phyloP scores from a whole-genome alignment of 1,140 invertebrate species.

The Zaprionus taronus region DNA sequence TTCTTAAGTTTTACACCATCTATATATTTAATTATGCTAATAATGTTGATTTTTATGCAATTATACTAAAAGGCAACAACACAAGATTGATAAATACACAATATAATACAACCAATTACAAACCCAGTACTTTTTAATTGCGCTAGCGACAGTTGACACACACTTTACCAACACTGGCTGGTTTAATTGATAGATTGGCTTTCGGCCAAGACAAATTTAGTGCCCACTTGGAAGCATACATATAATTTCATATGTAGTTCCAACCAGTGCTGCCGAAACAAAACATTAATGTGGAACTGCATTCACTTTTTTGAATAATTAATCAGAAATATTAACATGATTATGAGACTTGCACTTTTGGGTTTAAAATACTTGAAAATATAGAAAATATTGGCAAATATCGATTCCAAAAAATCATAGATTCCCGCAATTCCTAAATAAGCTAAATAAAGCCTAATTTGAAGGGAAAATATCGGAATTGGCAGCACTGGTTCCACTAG shows the following conservation, averaged over 20 bases:
- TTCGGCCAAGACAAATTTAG: neutral
- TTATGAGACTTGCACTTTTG: no score
- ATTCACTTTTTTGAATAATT: no score
- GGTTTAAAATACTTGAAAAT: no score
- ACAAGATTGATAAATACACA: constrained; percentile 76
- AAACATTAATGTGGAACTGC: no score
- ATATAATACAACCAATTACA: constrained; percentile 71
- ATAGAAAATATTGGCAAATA: no score
- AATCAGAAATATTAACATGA: no score
- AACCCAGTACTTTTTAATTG: constrained; percentile 65
- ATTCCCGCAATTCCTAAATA: no score
- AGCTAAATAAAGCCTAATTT: no score
- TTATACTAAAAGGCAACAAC: constrained; percentile 75
- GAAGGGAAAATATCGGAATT: no score
- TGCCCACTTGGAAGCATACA: neutral
- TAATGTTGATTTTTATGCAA: constrained; percentile 79
- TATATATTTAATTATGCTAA: constrained; percentile 75
- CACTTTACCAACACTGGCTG: constrained; percentile 18
- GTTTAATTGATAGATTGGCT: neutral
- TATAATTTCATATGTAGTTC: neutral
- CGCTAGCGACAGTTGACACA: constrained; percentile 3
- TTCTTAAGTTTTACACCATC: constrained; percentile 68
- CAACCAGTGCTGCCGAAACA: neutral
- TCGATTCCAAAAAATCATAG: no score
- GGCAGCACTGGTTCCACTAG: neutral